Percentiles rank a stretch among this genome's conserved stretches.
Evolutionary conservation across 53 echinoderm and acorn worm genomes (phyloP).

Genomic region (Echinarachnius parma): DNA sequence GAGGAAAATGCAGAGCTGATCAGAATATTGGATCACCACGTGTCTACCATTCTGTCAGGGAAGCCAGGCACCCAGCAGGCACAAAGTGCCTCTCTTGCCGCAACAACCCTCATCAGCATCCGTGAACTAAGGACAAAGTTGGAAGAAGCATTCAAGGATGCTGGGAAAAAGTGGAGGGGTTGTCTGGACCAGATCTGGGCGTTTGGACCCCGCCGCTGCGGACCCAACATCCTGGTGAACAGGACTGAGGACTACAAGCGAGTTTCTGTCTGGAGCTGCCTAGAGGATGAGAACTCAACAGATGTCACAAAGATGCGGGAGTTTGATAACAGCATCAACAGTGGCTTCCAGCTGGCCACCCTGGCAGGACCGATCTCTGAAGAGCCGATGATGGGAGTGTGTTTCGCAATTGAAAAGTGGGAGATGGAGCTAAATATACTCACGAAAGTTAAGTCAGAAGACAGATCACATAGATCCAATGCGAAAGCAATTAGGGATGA

Average conservation of each 20-base stretch:
- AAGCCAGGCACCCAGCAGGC: conserved; percentile 42
- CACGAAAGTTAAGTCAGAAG: background rate
- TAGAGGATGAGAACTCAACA: conserved; percentile 41
- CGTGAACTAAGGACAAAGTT: conserved; percentile 60
- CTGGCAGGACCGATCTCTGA: conserved; percentile 94
- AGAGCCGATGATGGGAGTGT: conserved; percentile 98
- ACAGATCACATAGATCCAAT: background rate
- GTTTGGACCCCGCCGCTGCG: conserved; percentile 89
- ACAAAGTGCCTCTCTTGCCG: conserved; percentile 33
- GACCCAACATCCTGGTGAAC: conserved; percentile 89
- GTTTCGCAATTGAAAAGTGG: conserved; percentile 77
- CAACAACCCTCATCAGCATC: conserved; percentile 43
- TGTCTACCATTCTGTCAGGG: conserved; percentile 54
- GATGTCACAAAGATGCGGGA: conserved; percentile 40
- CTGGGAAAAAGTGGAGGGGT: conserved; percentile 87
- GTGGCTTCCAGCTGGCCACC: conserved; percentile 94
- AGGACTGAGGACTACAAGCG: conserved; percentile 71
- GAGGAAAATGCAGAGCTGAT: conserved; percentile 77
- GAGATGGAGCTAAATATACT: conserved; percentile 45
- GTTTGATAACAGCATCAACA: conserved; percentile 87
- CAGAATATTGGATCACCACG: conserved; percentile 65
- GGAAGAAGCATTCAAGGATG: conserved; percentile 61
- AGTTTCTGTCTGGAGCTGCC: conserved; percentile 73
- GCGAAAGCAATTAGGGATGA: background rate
- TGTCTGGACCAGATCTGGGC: conserved; percentile 77